These are phyloP conservation scores for Pogonophryne albipinna DNA, from an alignment of 2,797 vertebrate species.

Conservation along the genomic window DNA sequence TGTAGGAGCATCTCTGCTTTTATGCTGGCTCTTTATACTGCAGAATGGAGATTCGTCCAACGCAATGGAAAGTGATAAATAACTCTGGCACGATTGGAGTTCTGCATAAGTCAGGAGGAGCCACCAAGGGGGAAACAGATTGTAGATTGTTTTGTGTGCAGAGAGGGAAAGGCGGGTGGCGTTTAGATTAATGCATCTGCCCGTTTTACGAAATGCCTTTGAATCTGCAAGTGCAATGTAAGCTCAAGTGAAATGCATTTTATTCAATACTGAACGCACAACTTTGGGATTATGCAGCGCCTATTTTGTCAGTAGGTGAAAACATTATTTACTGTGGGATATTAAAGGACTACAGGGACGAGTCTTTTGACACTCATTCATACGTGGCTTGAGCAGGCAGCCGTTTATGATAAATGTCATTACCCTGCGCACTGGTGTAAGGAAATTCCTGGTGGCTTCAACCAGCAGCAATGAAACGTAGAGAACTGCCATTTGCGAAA, in stretches of 20 bases:
- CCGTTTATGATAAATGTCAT: constrained; percentile 68
- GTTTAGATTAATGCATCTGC: constrained; percentile 77
- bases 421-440: constrained; percentile 26
- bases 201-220: constrained; percentile 72
- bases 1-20: constrained; percentile 45
- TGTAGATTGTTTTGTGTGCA: constrained; percentile 77
- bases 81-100: constrained; percentile 72
- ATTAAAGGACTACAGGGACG: constrained; percentile 25
- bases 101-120: constrained; percentile 79
- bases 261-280: constrained; percentile 14
- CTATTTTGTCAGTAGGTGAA: constrained; percentile 51
- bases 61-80: constrained; percentile 77
- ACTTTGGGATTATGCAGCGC: constrained; percentile 49
- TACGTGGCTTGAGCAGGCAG: constrained; percentile 24
- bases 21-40: constrained; percentile 47
- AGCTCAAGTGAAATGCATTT: constrained; percentile 63
- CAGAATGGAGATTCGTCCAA: constrained; percentile 56
- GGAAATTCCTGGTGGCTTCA: constrained; percentile 18
- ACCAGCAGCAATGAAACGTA: constrained; percentile 2
- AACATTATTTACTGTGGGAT: constrained; percentile 30
- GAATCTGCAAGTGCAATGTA: constrained; percentile 70
- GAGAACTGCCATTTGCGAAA: constrained; percentile 13
- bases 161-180: constrained; percentile 57
- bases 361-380: constrained; percentile 55
- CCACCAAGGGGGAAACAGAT: constrained; percentile 74